phyloP scores from a whole-genome alignment of 2,797 vertebrate species.

The Amphiprion clarkii region DNA sequence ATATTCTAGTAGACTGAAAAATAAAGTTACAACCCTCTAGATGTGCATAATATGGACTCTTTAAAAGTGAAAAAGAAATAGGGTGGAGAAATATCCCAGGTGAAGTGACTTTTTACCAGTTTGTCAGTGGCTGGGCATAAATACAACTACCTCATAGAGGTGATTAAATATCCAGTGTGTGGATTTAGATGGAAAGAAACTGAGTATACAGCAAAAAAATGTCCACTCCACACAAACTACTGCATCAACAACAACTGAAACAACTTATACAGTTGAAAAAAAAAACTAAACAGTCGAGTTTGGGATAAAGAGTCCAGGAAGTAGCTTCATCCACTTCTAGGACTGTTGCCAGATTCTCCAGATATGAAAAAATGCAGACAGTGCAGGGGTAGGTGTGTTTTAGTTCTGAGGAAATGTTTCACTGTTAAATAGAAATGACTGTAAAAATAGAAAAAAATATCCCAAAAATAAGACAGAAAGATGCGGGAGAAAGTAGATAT shows the following conservation, averaged over 20 bases:
- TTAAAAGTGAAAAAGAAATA: neutral
- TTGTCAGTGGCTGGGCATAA: neutral
- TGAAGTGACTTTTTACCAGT: neutral
- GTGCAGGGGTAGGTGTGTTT: conserved; percentile 1
- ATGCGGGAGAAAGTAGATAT: neutral
- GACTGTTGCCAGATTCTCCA: conserved; percentile 33
- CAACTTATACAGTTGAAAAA: neutral
- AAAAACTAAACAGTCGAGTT: conserved; percentile 34
- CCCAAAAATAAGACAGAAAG: neutral
- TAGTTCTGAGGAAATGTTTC: conserved; percentile 3
- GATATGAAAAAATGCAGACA: conserved; percentile 10
- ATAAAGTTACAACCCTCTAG: too few relatives aligned
- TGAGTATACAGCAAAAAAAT: conserved; percentile 33
- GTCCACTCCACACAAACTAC: conserved; percentile 31
- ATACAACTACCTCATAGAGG: too few relatives aligned
- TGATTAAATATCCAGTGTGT: neutral
- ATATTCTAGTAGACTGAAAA: too few relatives aligned
- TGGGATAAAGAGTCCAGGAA: conserved; percentile 26
- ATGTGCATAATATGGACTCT: too few relatives aligned
- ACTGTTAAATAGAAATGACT: neutral
- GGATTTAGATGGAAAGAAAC: conserved; percentile 17
- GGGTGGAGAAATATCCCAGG: too few relatives aligned
- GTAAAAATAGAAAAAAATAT: neutral
- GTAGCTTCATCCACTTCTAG: conserved; percentile 29
- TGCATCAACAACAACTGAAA: conserved; percentile 32